Evolutionary conservation across 2,797 vertebrate genomes (phyloP).

Genomic region (Prionace glauca): DNA sequence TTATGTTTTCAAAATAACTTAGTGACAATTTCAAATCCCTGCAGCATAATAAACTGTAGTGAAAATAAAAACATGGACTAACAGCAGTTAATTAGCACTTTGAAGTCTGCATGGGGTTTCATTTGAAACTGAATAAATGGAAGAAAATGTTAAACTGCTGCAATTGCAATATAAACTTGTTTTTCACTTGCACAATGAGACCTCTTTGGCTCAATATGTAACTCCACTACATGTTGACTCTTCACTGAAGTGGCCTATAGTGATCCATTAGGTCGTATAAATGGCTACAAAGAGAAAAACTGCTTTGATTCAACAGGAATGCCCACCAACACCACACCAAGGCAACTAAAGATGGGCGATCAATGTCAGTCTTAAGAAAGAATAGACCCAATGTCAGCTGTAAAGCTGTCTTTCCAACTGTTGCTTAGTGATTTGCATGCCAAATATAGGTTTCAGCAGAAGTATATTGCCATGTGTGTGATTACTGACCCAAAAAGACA

Average conservation of each 20-base stretch:
- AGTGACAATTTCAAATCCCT: neutral
- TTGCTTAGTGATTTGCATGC: neutral
- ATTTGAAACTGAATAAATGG: neutral
- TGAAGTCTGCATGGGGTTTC: neutral
- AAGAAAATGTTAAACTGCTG: neutral
- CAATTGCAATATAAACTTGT: neutral
- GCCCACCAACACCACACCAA: neutral
- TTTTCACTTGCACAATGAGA: neutral
- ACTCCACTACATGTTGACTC: neutral
- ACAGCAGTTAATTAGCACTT: neutral
- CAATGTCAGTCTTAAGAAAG: neutral
- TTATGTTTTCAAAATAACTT: slow-evolving; percentile 17
- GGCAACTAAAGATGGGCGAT: neutral
- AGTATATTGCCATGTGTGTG: neutral
- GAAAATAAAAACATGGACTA: slow-evolving; percentile 17
- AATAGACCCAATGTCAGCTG: neutral
- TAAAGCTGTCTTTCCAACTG: neutral
- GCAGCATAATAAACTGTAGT: neutral
- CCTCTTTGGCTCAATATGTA: neutral
- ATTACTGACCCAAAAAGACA: neutral
- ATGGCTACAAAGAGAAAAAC: neutral
- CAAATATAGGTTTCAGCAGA: neutral
- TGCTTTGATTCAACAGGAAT: neutral
- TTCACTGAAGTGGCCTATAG: neutral
- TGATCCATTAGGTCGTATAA: neutral